These are phyloP conservation scores for Coracopsis vasa DNA, from an alignment of 2,113 vertebrate species.

Conservation along the genomic window DNA sequence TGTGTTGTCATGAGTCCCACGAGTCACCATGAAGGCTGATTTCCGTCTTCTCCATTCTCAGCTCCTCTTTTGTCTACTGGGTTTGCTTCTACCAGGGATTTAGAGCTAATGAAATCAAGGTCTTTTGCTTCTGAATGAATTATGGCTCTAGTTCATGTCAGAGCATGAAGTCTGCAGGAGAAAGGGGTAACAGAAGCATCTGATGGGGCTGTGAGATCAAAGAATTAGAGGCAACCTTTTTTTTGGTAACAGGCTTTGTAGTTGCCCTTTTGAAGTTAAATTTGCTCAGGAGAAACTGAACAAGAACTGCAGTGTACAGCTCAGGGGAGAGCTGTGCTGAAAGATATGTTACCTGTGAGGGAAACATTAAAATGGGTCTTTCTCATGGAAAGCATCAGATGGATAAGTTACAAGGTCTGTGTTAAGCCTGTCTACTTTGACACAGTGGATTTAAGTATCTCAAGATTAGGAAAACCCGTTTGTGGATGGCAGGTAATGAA, in stretches of 20 bases:
- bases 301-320: background rate
- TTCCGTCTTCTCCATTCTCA: background rate
- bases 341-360: background rate
- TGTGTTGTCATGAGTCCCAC: background rate
- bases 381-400: background rate
- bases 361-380: background rate
- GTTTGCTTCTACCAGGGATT: background rate
- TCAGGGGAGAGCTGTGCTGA: background rate
- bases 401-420: background rate
- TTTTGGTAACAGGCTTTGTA: background rate
- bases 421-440: background rate
- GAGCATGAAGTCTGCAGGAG: background rate
- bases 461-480: background rate
- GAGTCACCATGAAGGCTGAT: background rate
- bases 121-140: background rate
- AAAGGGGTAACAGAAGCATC: background rate
- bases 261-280: background rate
- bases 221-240: background rate
- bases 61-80: background rate
- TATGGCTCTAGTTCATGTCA: background rate
- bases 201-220: background rate
- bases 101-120: conserved; percentile 6
- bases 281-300: background rate
- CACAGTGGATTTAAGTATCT: background rate
- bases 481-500: background rate